phyloP scores from a whole-genome alignment of 1,140 invertebrate species.

The Zaprionus gabonicus region DNA sequence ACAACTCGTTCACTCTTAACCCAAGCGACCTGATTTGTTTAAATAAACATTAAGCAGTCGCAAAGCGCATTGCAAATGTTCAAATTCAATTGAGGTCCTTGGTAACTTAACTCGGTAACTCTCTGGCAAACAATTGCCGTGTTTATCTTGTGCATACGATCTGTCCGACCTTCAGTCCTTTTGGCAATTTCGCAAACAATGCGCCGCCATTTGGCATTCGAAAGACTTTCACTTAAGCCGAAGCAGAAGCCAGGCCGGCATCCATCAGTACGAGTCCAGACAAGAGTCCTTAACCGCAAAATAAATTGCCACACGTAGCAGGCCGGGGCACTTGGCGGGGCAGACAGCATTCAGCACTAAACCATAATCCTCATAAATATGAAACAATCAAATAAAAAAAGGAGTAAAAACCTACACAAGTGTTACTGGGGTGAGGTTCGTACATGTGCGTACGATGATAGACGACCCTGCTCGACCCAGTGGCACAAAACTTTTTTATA shows the following conservation, averaged over 20 bases:
- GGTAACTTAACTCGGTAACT: conserved; percentile 14
- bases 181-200: conserved; percentile 52
- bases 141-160: conserved; percentile 62
- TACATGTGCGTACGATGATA: conserved; percentile 11
- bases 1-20: conserved; percentile 23
- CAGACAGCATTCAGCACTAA: conserved; percentile 54
- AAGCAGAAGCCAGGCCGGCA: conserved; percentile 26
- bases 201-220: conserved; percentile 19
- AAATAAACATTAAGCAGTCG: conserved; percentile 39
- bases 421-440: background rate
- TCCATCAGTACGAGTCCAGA: conserved; percentile 33
- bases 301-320: conserved; percentile 69
- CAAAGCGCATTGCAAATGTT: conserved; percentile 46
- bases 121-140: conserved; percentile 29
- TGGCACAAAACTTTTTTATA: conserved; percentile 55
- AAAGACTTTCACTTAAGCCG: conserved; percentile 59
- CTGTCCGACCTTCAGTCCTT: conserved; percentile 26
- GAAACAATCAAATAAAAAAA: conserved; percentile 80
- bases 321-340: conserved; percentile 33
- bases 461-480: conserved; percentile 33
- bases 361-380: conserved; percentile 80
- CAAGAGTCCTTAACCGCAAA: conserved; percentile 54
- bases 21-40: conserved; percentile 38
- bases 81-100: conserved; percentile 50
- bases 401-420: conserved; percentile 53